A percentile compares a stretch with the other conserved stretches of the same genome.
Evolutionary conservation across 1,140 invertebrate genomes (phyloP).

Genomic region (Chrysomallon squamiferum): DNA sequence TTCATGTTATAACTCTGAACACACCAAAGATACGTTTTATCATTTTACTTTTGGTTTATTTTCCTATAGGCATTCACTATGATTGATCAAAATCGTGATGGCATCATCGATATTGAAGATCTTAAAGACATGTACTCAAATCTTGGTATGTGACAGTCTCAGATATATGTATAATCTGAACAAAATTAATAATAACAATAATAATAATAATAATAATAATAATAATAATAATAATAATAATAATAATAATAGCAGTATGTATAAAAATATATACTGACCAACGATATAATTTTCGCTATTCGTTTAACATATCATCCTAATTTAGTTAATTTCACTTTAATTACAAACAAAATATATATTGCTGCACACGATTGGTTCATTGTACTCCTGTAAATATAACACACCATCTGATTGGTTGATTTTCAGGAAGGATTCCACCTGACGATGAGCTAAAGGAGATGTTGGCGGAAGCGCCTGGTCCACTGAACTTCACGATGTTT

Average conservation of each 20-base stretch:
- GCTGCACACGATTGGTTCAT: too few species aligned
- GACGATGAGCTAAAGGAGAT: conserved; percentile 95
- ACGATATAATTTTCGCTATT: neutral
- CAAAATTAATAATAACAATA: neutral
- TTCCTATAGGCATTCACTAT: conserved; percentile 86
- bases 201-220: neutral
- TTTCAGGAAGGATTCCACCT: conserved; percentile 67
- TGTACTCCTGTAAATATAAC: too few species aligned
- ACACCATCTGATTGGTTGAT: neutral
- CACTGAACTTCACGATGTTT: conserved; percentile 99
- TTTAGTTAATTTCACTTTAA: neutral
- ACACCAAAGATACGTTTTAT: too few species aligned
- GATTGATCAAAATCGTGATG: conserved; percentile 98
- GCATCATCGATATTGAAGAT: conserved; percentile 95
- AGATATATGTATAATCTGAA: neutral
- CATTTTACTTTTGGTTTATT: too few species aligned
- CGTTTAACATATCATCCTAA: neutral
- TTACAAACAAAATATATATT: too few species aligned
- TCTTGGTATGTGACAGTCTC: conserved; percentile 71
- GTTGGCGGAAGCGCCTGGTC: conserved; percentile 97
- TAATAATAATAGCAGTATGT: neutral
- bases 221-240: neutral
- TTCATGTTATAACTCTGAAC: too few species aligned
- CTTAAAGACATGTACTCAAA: conserved; percentile 94
- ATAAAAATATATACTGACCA: neutral